Evolutionary conservation across 2,113 vertebrate genomes (phyloP), one percentile per base, ranked within the genome.

Genomic region (Fukomys damarensis): DNA sequence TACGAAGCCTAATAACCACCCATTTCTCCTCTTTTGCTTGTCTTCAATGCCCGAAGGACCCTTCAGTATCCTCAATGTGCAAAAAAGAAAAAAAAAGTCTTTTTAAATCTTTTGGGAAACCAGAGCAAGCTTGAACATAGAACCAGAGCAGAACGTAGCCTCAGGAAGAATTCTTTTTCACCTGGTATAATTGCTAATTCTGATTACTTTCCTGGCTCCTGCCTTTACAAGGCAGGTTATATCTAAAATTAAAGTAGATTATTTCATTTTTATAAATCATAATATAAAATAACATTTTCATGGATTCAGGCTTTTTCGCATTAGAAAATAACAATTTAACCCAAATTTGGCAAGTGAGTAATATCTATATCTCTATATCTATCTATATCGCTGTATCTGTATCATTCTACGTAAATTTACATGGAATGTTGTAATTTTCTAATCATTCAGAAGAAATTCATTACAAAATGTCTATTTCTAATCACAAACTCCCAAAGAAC

Each of bases 171-270:
- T 72, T 92, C 65, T 46, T 91, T 95, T 88, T 81, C 41, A 10
- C 94, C 86, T 86, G 35, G 43, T 46, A 49, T 59, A 94, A 95
- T 96, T 86, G 95, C 58, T 52, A 56, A 54, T 92, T 88, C 93
- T 96, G 95, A 97, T 96, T 84, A 88, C 90, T 96, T 92, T 88
- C 38, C 65, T 79, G 88, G 38, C 52, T 94, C 81, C 87, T 61
- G 12, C 30, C 92, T 96, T 97, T 92, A 85, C 49, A 95, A 97
- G 92, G 90, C 95, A 97, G 95, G 81, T 92, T 96, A 72, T 52
- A 74, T 84, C 77, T 94, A 97, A 97, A 97, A 96, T 96, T 96
- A 97, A 95, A 94, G 66, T 28, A 49, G 43, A 91, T 80, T 52
- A 77, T 59, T 89, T 72, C 26, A 74, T 97, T 96, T 95, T 93